Evolutionary conservation across 2,797 vertebrate genomes (phyloP).

Genomic region (Myotis pilosus): DNA sequence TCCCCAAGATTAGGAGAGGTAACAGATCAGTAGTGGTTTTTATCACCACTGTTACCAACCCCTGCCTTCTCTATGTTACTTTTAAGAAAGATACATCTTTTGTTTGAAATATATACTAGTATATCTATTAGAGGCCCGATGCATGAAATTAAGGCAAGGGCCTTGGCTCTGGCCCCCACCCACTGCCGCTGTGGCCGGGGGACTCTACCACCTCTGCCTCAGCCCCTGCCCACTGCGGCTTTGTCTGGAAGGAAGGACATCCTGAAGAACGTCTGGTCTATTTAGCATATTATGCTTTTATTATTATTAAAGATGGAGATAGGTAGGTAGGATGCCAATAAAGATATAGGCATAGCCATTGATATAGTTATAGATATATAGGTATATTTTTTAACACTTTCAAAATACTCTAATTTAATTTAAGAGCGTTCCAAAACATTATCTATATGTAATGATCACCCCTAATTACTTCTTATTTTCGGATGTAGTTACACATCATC

Average conservation of each 20-base stretch:
- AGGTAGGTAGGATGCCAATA: background rate
- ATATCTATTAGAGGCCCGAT: no score
- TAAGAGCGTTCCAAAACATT: background rate
- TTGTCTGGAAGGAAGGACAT: no score
- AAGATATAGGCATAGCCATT: background rate
- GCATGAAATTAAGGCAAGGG: no score
- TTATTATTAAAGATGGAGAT: background rate
- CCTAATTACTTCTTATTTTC: background rate
- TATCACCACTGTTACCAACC: background rate
- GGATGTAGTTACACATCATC: background rate
- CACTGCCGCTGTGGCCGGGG: no score
- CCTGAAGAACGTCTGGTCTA: no score
- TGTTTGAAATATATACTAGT: background rate
- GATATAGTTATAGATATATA: background rate
- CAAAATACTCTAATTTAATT: background rate
- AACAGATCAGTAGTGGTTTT: background rate
- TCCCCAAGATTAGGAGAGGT: background rate
- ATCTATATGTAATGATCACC: background rate
- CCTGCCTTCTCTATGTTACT: background rate
- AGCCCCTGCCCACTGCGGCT: no score
- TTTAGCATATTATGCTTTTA: no score
- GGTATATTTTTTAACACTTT: background rate
- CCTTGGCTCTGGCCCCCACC: no score
- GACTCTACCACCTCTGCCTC: no score
- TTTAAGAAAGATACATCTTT: background rate